A percentile compares a stretch with the other conserved stretches of the same genome.
Evolutionary conservation across 2,797 vertebrate genomes (phyloP).

Genomic region (Pangasius djambal): DNA sequence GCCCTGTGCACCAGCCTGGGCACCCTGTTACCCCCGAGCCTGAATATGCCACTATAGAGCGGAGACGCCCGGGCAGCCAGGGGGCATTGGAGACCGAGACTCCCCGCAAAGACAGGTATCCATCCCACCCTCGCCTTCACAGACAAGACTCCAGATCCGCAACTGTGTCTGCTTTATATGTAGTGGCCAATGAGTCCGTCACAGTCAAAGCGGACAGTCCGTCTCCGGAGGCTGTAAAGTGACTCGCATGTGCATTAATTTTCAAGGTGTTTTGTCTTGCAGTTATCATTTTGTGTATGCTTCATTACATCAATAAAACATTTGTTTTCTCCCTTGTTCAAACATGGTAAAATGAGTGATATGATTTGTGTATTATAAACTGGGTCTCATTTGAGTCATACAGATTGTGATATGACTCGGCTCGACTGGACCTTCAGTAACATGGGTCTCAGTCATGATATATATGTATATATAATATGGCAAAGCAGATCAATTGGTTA

Average conservation of each 20-base stretch:
- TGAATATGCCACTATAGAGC: constrained; percentile 81
- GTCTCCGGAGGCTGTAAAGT: constrained; percentile 64
- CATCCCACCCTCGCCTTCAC: constrained; percentile 76
- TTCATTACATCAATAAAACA: constrained; percentile 57
- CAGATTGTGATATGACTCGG: neutral
- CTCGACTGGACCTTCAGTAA: constrained; percentile 24
- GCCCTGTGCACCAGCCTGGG: constrained; percentile 76
- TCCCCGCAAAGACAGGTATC: constrained; percentile 93
- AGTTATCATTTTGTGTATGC: constrained; percentile 56
- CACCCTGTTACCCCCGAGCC: constrained; percentile 74
- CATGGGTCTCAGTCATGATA: constrained; percentile 8
- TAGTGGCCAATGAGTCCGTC: constrained; percentile 78
- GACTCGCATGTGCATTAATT: constrained; percentile 51
- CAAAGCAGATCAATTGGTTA: neutral
- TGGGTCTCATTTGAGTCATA: constrained; percentile 23
- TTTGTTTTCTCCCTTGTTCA: constrained; percentile 49
- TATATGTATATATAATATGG: neutral
- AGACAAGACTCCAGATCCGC: constrained; percentile 74
- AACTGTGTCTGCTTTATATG: constrained; percentile 74
- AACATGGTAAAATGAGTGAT: constrained; percentile 40
- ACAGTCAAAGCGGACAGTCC: constrained; percentile 75
- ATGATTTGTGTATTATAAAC: constrained; percentile 38
- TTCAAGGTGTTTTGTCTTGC: constrained; percentile 42
- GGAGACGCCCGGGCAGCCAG: constrained; percentile 88
- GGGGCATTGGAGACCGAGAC: constrained; percentile 69